Percentiles rank a stretch among this genome's conserved stretches.
These are phyloP conservation scores for Mobula birostris DNA, from an alignment of 2,113 vertebrate species.

Conservation along the genomic window DNA sequence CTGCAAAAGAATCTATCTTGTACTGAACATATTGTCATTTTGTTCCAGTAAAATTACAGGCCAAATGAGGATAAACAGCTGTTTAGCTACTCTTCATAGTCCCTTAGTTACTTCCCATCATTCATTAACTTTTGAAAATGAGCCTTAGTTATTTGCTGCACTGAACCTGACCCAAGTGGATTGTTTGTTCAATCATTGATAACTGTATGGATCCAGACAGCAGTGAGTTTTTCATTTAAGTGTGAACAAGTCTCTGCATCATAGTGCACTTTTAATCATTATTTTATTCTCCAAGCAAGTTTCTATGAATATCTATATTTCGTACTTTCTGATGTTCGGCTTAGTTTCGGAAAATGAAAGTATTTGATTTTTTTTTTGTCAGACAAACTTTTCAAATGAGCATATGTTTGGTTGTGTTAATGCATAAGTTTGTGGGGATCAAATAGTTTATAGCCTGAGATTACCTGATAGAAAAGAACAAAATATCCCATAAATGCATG, in stretches of 20 bases:
- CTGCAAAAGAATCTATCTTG: neutral
- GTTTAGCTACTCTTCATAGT: neutral
- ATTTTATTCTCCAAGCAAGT: neutral
- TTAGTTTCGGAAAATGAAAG: neutral
- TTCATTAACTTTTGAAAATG: neutral
- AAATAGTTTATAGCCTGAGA: neutral
- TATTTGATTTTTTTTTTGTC: neutral
- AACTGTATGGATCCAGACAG: constrained; percentile 19
- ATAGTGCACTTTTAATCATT: constrained; percentile 5
- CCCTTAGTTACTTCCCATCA: neutral
- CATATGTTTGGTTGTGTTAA: neutral
- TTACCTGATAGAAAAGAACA: neutral
- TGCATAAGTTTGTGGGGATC: neutral
- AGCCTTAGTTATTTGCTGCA: neutral
- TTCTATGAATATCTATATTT: constrained; percentile 20
- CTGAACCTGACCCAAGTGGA: neutral
- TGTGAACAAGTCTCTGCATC: neutral
- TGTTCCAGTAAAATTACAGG: neutral
- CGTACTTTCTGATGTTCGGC: neutral
- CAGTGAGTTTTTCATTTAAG: neutral
- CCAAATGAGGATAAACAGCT: neutral
- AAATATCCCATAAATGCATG: neutral
- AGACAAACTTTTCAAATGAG: neutral
- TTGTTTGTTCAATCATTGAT: neutral
- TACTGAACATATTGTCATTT: neutral